These are phyloP conservation scores for Parauchenoglanis punctatus DNA, from an alignment of 2,797 vertebrate species.

Conservation along the genomic window DNA sequence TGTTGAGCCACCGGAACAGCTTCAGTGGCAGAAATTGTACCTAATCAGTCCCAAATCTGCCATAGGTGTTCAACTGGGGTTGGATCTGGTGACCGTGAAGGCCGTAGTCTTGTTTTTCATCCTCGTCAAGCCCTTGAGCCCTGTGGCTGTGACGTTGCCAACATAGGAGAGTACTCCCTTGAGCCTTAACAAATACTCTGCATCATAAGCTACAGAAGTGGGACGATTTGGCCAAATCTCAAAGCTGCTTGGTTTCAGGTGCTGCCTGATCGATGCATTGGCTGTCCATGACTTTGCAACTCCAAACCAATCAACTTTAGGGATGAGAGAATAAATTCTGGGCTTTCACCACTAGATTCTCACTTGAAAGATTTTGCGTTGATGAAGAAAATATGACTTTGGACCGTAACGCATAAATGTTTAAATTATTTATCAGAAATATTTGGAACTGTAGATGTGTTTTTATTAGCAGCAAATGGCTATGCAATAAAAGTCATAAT, in stretches of 20 bases:
- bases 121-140: background rate
- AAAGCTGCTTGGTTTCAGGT: background rate
- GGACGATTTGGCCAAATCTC: background rate
- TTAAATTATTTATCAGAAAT: background rate
- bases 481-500: background rate
- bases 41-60: background rate
- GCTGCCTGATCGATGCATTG: background rate
- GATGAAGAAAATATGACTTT: background rate
- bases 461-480: background rate
- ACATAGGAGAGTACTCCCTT: no score
- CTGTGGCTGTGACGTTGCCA: background rate
- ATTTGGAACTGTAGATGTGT: background rate
- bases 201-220: background rate
- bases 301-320: background rate
- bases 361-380: background rate
- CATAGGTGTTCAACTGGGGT: background rate
- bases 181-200: background rate
- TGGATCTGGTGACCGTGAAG: background rate
- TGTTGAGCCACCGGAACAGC: background rate
- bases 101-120: background rate
- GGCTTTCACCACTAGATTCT: background rate
- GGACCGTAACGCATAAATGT: background rate
- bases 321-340: background rate
- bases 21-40: background rate
- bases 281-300: background rate